Base-by-base conservation (phyloP, 2,797 vertebrate species). In the Phrynocephalus guinanensis region DNA sequence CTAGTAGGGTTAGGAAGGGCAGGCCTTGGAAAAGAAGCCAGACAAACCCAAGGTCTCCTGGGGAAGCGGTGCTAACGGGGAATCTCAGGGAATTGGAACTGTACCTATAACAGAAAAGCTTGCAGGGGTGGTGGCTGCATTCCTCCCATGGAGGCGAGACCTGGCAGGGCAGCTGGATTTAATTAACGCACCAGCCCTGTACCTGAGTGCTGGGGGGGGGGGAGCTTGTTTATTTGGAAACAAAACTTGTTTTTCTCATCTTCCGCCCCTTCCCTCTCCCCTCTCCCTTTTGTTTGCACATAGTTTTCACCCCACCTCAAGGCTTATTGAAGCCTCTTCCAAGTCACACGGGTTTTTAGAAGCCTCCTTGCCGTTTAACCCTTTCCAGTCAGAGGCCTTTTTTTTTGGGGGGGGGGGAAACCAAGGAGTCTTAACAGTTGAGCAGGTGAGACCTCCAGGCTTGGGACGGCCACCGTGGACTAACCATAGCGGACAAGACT, bases 221-320 rank as follows among this genome's bases (percentile, higher is more conserved):
- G 52, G 0, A 93, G 92, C 90, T 89, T 94, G 94, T 94, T 95
- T 93, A 93, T 95, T 95, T 94, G 92, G 95, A 94, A 95, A 92
- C 89, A 93, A 92, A 93, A 93, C 91, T 88, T 93, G 94, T 90
- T 94, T 95, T 92, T 92, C 89, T 89, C 90, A 9, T 79, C 89
- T 90, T 30, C 33, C 22, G 4, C 16, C 52, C 63, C 18, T 50
- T n/a, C 22, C 20, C 26, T 26, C 48, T 67, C 63, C 18, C 16
- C 22, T 68, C 82, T 66, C 63, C 73, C 1, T 24, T 87, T 89
- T 86, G 87, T 72, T 77, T 60, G 90, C 88, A 86, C 85, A 92
- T 90, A 75, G 75, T 75, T 93, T 87, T 70, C 30, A n/a, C 56
- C 86, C 82, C 86, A 90, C 92, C 81, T 80, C 44, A 0, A 72